Evolutionary conservation across 2,888 invertebrate species (phyloP), one percentile per base, ranked within the genome.

Genomic region (Artemia sp.): DNA sequence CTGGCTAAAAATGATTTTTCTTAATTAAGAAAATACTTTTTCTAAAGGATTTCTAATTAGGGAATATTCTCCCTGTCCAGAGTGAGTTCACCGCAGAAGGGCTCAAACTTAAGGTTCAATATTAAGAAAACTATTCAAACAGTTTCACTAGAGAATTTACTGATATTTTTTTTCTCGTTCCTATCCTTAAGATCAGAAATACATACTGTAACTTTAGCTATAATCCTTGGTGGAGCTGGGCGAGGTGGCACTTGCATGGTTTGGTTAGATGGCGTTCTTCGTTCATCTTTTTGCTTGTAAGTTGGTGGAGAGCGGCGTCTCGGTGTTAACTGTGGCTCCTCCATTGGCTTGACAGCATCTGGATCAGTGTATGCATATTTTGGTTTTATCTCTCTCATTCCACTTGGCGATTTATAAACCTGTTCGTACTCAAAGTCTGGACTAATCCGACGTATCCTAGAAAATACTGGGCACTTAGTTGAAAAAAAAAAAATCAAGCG

Each of bases 321-420:
- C 58, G 58, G 58, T 14, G 58, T 58, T 8, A 10, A 19, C 58
- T n/a, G 58, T 19, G 58, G 58, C 58, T 58, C 58, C 8, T n/a
- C 14, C 14, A 8, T 58, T 9, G 58, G 58, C 58, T 58, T 58
- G 58, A 19, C 19, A 19, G 58, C 19, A 19, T 58, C 58, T 9
- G 58, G 58, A 11, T 58, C 58, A 14, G 58, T 58, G 58, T 58
- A 58, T n/a, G 58, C 58, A 19, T 58, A 58, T 58, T 58, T 58
- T n/a, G 58, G 58, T 58, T 58, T 58, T 58, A 58, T 58, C 19
- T 58, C 58, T 58, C 58, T n/a, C 58, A 58, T 58, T 9, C 14
- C 58, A 19, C 8, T 58, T 8, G 58, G 58, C 9, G 58, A 58
- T 19, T 58, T 58, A 19, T 58, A 58, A 1, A 58, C 19, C 10